Evolutionary conservation across 1,140 invertebrate genomes (phyloP), one percentile per base, ranked within the genome.

Genomic region (Harlomillsia oculata): DNA sequence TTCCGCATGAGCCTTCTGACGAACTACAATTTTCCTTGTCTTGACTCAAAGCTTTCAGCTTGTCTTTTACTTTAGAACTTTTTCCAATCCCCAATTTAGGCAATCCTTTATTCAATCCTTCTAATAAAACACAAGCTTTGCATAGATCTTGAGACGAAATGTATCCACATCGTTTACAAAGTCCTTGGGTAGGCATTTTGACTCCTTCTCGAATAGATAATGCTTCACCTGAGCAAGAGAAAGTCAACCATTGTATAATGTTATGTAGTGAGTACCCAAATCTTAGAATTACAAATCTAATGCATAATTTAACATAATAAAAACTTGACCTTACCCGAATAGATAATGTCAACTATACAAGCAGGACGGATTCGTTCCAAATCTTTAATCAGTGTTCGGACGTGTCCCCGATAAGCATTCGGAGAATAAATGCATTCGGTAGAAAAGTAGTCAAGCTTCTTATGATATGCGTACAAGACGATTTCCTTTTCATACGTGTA

Each of bases 401-500:
- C 93, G 77, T 96, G 83, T 1, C 94, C 95, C 68, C 94, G 78
- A 71, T 98, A 99, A 0, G 97, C 93, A 78, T 99, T 95, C 18
- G 97, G 97, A 14, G 96, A 89, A 77, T 97, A 99, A 34, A 95
- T 82, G 76, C 96, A 99, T 73, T 99, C 97, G 0, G 96, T 99
- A 9, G 93, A 97, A 74, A 99, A 99, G 70, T 99, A 99, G 36
- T 97, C 82, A n/a, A 99, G 72, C 66, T 89, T 88, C 71, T 94
- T 94, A 69, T 92, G 97, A 72, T 96, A 92, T 2, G 94, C 94
- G 76, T 97, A 99, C 89, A 99, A 96, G 0, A 99, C 97, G 69
- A 99, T 99, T 76, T 99, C 97, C 70, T 99, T 99, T 73, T 99
- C 96, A 72, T 98, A 99, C 3, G 92, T 87, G 69, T 98, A 99